Conservation (phyloP, 2,113 vertebrate species). For the Cyrtonyx montezumae region DNA sequence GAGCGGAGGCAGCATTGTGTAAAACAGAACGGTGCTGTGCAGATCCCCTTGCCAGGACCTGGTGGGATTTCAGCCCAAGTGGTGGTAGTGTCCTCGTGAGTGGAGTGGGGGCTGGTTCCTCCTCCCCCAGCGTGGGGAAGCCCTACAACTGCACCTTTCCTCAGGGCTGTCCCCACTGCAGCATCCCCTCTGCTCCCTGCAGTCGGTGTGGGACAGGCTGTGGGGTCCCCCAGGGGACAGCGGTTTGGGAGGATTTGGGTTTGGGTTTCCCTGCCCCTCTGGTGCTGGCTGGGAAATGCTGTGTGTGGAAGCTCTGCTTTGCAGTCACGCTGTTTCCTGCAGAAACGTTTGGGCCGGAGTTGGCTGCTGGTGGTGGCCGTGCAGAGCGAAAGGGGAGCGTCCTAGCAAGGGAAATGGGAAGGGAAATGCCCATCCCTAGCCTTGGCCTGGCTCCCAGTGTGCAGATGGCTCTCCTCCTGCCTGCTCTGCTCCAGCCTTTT, state of each 20-base stretch:
- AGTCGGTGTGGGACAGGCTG: not conserved
- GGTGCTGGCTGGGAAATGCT: not conserved
- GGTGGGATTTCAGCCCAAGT: not conserved
- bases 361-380: accelerated
- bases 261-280: not conserved
- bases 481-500: constrained; percentile 30
- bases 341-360: not conserved
- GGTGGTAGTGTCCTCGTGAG: not conserved
- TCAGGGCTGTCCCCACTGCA: not conserved
- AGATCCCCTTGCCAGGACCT: not conserved
- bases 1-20: not conserved
- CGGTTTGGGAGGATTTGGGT: not conserved
- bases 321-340: not conserved
- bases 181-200: not conserved
- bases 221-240: not conserved
- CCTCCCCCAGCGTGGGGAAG: not conserved
- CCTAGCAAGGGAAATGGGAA: not conserved
- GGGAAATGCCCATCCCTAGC: not conserved
- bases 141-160: not conserved
- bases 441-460: constrained; percentile 22
- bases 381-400: constrained; percentile 24
- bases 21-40: not conserved
- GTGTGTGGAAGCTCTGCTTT: not conserved
- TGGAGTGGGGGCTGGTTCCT: not conserved
- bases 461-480: constrained; percentile 40